Percentiles rank a stretch among this genome's conserved stretches.
phyloP scores from a whole-genome alignment of 2,113 vertebrate species.

The sheep (Ovis aries) region DNA sequence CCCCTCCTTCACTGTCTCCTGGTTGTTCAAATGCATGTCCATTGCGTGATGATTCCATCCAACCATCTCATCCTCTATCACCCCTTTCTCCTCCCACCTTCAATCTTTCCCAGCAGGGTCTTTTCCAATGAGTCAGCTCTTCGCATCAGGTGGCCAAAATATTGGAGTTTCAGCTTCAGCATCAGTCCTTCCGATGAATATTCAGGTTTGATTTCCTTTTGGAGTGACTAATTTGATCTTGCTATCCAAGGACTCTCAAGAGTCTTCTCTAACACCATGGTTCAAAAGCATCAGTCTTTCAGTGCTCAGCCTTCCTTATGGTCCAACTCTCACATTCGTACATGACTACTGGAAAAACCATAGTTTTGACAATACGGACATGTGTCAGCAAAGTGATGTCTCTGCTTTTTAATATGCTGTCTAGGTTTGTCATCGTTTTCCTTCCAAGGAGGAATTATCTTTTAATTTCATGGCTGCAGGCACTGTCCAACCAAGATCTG shows the following conservation, averaged over 20 bases:
- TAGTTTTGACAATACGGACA: accelerated
- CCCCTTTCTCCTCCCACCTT: not conserved
- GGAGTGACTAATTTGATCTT: not conserved
- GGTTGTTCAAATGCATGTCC: not conserved
- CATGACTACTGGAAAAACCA: not conserved
- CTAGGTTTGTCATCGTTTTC: not conserved
- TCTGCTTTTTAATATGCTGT: not conserved
- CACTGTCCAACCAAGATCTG: not conserved
- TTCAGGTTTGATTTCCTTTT: not conserved
- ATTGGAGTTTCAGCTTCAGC: not conserved
- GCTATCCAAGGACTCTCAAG: not conserved
- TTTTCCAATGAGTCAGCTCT: not conserved
- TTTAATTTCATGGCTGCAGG: not conserved
- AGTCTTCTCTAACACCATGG: not conserved
- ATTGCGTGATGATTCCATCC: not conserved
- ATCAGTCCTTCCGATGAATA: not conserved
- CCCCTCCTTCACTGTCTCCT: not conserved
- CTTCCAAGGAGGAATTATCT: not conserved
- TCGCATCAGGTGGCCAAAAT: accelerated
- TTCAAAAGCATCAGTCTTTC: not conserved
- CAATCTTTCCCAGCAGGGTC: not conserved
- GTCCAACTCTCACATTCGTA: not conserved
- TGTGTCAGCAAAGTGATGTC: not conserved
- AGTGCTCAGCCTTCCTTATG: not conserved
- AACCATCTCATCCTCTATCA: not conserved